A percentile compares a stretch with the other conserved stretches of the same genome.
These are phyloP conservation scores for Hydriomena furcata DNA, from an alignment of 2,888 invertebrate species.

Conservation along the genomic window DNA sequence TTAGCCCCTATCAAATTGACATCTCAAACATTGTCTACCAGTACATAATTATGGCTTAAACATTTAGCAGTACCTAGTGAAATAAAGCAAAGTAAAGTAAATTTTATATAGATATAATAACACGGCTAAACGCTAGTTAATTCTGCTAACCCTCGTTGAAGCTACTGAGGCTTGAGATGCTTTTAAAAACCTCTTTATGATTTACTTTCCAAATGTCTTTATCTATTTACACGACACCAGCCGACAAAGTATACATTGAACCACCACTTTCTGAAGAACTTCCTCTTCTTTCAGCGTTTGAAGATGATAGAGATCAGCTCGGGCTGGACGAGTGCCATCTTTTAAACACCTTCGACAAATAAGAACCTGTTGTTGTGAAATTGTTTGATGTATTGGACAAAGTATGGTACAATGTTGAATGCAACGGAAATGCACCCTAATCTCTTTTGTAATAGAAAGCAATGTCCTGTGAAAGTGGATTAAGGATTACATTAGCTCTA, in stretches of 20 bases:
- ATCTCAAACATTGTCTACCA: no score
- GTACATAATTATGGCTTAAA: no score
- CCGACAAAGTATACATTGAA: constrained; percentile 53
- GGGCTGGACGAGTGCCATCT: constrained; percentile 42
- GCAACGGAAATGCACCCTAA: constrained; percentile 24
- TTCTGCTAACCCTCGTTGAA: neutral
- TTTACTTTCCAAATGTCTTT: constrained; percentile 60
- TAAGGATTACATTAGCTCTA: constrained; percentile 12
- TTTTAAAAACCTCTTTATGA: constrained; percentile 52
- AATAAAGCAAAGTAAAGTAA: no score
- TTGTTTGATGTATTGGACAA: constrained; percentile 56
- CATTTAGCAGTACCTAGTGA: no score
- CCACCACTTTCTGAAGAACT: constrained; percentile 39
- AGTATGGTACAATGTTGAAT: constrained; percentile 34
- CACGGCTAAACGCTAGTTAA: no score
- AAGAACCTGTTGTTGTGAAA: constrained; percentile 47
- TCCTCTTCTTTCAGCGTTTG: constrained; percentile 12
- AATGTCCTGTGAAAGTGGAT: constrained; percentile 11
- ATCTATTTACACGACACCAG: constrained; percentile 64
- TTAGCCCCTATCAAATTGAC: no score
- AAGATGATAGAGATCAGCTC: constrained; percentile 34
- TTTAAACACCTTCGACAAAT: constrained; percentile 61
- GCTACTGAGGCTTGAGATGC: constrained; percentile 22
- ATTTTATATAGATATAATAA: no score
- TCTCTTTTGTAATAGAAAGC: constrained; percentile 4